Evolutionary conservation across 1,140 invertebrate species (phyloP).

Genomic region (Drosophila sucinea): DNA sequence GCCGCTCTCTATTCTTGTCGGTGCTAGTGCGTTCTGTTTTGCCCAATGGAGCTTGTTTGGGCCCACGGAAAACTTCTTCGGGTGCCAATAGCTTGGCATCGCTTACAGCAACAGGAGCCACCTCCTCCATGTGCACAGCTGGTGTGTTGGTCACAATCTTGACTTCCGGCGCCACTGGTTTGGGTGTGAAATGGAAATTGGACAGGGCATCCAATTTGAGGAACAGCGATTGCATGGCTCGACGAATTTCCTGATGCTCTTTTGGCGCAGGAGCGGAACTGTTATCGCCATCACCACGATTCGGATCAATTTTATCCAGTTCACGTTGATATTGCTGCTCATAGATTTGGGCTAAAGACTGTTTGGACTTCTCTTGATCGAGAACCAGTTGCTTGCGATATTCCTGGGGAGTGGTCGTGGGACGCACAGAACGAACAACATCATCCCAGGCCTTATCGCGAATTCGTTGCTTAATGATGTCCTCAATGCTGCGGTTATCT

Average conservation of each 20-base stretch:
- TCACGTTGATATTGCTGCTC: constrained; percentile 96
- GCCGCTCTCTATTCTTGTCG: constrained; percentile 94
- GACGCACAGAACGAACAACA: constrained; percentile 95
- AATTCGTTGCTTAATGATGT: constrained; percentile 95
- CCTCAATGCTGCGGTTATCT: constrained; percentile 93
- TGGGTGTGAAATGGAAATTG: constrained; percentile 97
- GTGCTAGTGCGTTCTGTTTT: constrained; percentile 92
- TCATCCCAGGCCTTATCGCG: constrained; percentile 98
- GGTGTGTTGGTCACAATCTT: constrained; percentile 96
- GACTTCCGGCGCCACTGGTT: constrained; percentile 91
- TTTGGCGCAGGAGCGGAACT: constrained; percentile 88
- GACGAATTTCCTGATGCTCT: constrained; percentile 90
- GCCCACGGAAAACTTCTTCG: constrained; percentile 94
- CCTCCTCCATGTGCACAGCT: constrained; percentile 96
- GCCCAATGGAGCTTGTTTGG: constrained; percentile 91
- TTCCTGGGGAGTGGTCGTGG: constrained; percentile 91
- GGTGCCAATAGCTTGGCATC: constrained; percentile 95
- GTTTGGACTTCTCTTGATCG: constrained; percentile 97
- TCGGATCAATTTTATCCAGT: constrained; percentile 87
- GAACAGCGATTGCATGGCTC: constrained; percentile 91
- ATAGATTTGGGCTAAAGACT: constrained; percentile 97
- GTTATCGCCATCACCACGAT: constrained; percentile 83
- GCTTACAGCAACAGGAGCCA: constrained; percentile 93
- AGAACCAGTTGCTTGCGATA: constrained; percentile 96
- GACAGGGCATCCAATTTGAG: constrained; percentile 95